phyloP scores from a whole-genome alignment of 2,888 invertebrate genomes.

The Cyclophora albipunctata region DNA sequence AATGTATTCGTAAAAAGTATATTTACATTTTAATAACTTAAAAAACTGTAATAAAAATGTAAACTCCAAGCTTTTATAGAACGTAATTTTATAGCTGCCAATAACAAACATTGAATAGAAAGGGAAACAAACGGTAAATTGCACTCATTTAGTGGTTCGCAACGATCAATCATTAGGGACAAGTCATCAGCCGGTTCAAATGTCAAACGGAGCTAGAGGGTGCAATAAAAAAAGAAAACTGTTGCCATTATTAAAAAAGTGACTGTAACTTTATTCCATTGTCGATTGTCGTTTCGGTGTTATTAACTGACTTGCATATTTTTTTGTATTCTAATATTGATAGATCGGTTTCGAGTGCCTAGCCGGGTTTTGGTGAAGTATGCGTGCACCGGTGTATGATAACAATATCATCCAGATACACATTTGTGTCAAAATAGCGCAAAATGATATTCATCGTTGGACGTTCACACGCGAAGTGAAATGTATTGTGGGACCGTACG shows the following conservation, averaged over 20 bases:
- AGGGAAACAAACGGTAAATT: conserved; percentile 70
- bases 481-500: conserved; percentile 46
- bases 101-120: conserved; percentile 59
- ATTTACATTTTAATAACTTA: too few species aligned
- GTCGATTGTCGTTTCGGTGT: conserved; percentile 73
- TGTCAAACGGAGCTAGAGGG: conserved; percentile 72
- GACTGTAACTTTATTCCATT: conserved; percentile 75
- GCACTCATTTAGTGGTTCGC: conserved; percentile 71
- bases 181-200: conserved; percentile 74
- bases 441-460: conserved; percentile 58
- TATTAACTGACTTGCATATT: conserved; percentile 76
- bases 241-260: conserved; percentile 75
- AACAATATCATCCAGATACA: conserved; percentile 50
- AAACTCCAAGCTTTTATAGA: not conserved
- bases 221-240: conserved; percentile 67
- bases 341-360: conserved; percentile 65
- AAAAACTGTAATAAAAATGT: too few species aligned
- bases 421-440: conserved; percentile 57
- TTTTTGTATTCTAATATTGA: conserved; percentile 75
- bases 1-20: too few species aligned
- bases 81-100: conserved; percentile 44
- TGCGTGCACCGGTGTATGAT: conserved; percentile 47
- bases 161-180: conserved; percentile 70
- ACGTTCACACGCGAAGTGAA: conserved; percentile 54
- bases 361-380: conserved; percentile 54